Conservation (phyloP, 2,888 invertebrate species). For the Matsumyia berberina region DNA sequence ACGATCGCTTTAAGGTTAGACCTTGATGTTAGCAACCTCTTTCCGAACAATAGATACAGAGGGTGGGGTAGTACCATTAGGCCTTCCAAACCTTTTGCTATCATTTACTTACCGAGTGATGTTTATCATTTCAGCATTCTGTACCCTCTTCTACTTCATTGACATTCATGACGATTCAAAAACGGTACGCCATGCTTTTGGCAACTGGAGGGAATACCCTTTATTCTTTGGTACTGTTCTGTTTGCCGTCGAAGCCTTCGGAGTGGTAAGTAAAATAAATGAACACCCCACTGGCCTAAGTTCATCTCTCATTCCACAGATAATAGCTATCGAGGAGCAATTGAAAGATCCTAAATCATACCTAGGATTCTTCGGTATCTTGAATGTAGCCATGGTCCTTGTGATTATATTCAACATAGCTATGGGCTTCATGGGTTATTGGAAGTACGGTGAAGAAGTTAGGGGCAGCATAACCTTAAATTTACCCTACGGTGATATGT, state of each 20-base stretch:
- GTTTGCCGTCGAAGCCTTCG: slow-evolving; percentile 93
- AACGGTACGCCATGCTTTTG: slow-evolving; percentile 82
- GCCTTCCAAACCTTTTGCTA: too few relatives aligned
- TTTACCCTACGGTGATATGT: slow-evolving; percentile 89
- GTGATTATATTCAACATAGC: slow-evolving; percentile 93
- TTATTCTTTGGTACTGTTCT: slow-evolving; percentile 96
- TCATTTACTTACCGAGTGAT: neutral
- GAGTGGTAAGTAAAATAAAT: slow-evolving; percentile 87
- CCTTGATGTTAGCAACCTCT: too few relatives aligned
- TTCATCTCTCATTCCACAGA: slow-evolving; percentile 85
- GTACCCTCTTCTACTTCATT: slow-evolving; percentile 92
- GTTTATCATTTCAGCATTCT: slow-evolving; percentile 85
- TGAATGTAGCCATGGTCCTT: slow-evolving; percentile 92
- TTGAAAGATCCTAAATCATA: slow-evolving; percentile 95
- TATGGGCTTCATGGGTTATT: slow-evolving; percentile 95
- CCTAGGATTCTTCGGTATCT: slow-evolving; percentile 93
- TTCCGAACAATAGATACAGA: too few relatives aligned
- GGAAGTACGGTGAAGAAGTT: slow-evolving; percentile 91
- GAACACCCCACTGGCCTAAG: neutral
- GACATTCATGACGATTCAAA: slow-evolving; percentile 86
- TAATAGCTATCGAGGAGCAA: slow-evolving; percentile 96
- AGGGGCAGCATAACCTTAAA: slow-evolving; percentile 94
- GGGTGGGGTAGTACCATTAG: too few relatives aligned
- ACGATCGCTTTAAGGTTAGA: too few relatives aligned
- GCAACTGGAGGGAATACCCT: slow-evolving; percentile 87